These are phyloP conservation scores for Nemurella pictetii DNA, from an alignment of 2,888 invertebrate genomes.

Conservation along the genomic window DNA sequence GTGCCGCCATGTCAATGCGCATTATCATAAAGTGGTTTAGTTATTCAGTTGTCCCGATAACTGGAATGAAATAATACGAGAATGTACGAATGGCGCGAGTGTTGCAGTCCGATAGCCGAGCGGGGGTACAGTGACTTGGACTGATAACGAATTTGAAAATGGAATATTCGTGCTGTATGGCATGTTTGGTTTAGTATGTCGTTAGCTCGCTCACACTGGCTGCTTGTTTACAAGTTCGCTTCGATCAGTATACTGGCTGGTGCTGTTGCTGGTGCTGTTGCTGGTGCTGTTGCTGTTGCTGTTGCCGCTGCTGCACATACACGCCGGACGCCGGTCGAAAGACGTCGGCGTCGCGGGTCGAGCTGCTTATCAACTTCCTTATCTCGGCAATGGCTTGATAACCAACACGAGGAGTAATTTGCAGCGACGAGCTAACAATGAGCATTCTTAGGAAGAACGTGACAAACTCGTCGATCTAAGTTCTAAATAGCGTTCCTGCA, in stretches of 20 bases:
- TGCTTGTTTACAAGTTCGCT: conserved; percentile 22
- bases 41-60: conserved; percentile 22
- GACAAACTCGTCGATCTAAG: background rate
- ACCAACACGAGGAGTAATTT: background rate
- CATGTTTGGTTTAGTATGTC: conserved; percentile 36
- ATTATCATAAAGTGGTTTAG: conserved; percentile 31
- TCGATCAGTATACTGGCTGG: background rate
- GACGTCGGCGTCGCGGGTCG: background rate
- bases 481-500: background rate
- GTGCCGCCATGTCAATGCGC: conserved; percentile 31
- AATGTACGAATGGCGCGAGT: conserved; percentile 40
- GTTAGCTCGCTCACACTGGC: background rate
- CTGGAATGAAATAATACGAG: conserved; percentile 12
- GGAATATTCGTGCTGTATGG: conserved; percentile 55
- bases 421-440: background rate
- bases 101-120: conserved; percentile 50
- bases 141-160: conserved; percentile 53
- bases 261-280: too few species aligned
- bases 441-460: background rate
- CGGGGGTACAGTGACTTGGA: conserved; percentile 50
- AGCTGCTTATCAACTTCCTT: background rate
- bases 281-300: too few species aligned
- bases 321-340: background rate
- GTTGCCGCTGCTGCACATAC: too few species aligned
- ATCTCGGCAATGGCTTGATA: background rate